Base-by-base conservation (phyloP, 2,113 vertebrate genomes). In the Caretta caretta region DNA sequence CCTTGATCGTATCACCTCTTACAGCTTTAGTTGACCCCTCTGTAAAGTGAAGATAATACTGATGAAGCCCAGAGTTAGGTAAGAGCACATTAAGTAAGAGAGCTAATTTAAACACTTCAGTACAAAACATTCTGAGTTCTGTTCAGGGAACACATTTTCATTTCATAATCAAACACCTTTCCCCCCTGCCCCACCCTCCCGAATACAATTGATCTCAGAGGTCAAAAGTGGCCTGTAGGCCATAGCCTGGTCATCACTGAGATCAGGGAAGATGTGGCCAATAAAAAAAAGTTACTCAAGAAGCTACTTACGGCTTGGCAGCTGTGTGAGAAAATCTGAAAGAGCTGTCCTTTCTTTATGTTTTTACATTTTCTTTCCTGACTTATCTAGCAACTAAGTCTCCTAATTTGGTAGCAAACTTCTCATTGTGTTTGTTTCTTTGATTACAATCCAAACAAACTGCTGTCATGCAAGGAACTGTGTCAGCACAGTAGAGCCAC, bases 321-420 rank as follows among this genome's bases (percentile, higher is more conserved):
- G 42, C 46, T 78, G 27, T 78, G 46, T 6, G 25, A 78, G 25
- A 3, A 0, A 81, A 86, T 92, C 31, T 92, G 94, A 96, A 95
- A 97, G 65, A 72, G 87, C 81, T 87, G 83, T 91, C 96, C 92
- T 95, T 88, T 88, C 88, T 59, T 29, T 91, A 81, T 97, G 90
- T 95, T 81, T 86, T 79, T 29, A 1, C 79, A 85, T 96, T 87
- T 93, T 46, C 50, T 89, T 81, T 81, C n/a, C 79, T 88, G 87
- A 95, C 81, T 86, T 54, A 90, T 65, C 46, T 93, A 96, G 87
- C 86, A 94, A 84, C 12, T 46, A 38, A 0, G 0, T 81, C 95
- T 95, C 96, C 96, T 97, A 93, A 97, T 96, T 96, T 96, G 95
- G 97, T 94, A 97, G 95, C 79, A 56, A 91, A 79, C 80, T 94